These are phyloP conservation scores for Oophaga pumilio DNA, from an alignment of 2,113 vertebrate species.

Conservation along the genomic window DNA sequence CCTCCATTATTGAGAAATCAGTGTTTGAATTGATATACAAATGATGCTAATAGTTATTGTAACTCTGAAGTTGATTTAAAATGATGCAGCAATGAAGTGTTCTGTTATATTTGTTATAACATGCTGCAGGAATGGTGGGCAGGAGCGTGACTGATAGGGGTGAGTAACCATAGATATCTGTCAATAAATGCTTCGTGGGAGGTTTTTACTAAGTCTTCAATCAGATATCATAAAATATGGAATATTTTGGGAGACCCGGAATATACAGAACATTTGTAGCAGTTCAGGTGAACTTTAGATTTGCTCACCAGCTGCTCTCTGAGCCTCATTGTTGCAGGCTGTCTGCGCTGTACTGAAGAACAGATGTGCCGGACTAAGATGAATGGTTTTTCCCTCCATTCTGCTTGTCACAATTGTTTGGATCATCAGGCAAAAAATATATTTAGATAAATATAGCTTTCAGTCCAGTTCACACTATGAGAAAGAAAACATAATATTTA, in stretches of 20 bases:
- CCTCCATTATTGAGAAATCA: too few relatives aligned
- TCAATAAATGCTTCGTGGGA: too few relatives aligned
- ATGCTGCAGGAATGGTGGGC: neutral
- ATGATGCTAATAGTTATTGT: too few relatives aligned
- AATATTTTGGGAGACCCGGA: neutral
- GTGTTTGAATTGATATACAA: too few relatives aligned
- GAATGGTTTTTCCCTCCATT: neutral
- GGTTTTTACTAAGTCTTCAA: too few relatives aligned
- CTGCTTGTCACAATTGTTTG: neutral
- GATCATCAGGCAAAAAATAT: neutral
- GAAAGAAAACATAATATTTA: neutral
- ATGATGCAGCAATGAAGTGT: neutral
- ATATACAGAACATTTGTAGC: neutral
- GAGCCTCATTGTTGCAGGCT: neutral
- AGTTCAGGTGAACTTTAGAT: neutral
- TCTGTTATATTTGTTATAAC: neutral
- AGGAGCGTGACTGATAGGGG: neutral
- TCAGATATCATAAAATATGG: neutral
- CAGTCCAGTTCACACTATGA: neutral
- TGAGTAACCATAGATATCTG: too few relatives aligned
- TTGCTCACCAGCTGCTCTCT: neutral
- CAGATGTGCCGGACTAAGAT: slow-evolving; percentile 8
- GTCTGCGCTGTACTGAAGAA: neutral
- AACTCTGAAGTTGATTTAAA: neutral
- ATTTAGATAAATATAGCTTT: neutral